Conservation (phyloP, 1,140 invertebrate species). For the Saccostrea cuccullata region DNA sequence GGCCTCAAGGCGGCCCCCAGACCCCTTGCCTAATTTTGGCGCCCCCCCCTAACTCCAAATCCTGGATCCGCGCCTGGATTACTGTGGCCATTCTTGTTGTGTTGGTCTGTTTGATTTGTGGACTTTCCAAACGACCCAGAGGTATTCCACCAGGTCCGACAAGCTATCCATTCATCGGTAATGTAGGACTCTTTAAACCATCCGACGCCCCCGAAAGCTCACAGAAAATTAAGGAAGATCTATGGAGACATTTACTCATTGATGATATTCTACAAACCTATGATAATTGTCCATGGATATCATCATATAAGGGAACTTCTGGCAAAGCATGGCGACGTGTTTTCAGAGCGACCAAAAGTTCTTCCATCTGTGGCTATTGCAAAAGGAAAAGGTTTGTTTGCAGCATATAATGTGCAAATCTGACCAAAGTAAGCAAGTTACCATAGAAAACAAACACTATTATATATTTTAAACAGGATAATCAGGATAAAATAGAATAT, state of each 20-base stretch:
- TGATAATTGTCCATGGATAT: slow-evolving; percentile 58
- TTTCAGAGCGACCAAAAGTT: slow-evolving; percentile 45
- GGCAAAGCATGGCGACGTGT: slow-evolving; percentile 42
- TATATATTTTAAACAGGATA: too few species aligned
- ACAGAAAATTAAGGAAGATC: too few species aligned
- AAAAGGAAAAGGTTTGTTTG: neutral
- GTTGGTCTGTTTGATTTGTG: neutral
- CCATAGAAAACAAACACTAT: too few species aligned
- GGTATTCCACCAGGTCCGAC: slow-evolving; percentile 30
- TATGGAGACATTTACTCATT: slow-evolving; percentile 37
- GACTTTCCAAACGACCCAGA: neutral
- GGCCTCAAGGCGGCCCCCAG: too few species aligned
- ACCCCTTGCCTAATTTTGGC: too few species aligned
- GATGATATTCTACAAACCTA: too few species aligned
- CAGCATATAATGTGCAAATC: too few species aligned
- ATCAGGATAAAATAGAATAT: too few species aligned
- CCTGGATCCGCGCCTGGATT: too few species aligned
- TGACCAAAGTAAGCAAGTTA: too few species aligned
- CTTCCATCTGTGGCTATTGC: neutral
- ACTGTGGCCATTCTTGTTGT: neutral
- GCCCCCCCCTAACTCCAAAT: too few species aligned
- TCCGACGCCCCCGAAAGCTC: too few species aligned
- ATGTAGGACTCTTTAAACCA: neutral
- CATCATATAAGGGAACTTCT: slow-evolving; percentile 53
- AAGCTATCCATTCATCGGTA: slow-evolving; percentile 22